These are phyloP conservation scores for Dasyprocta punctata DNA, from an alignment of 2,113 vertebrate genomes.

Conservation along the genomic window DNA sequence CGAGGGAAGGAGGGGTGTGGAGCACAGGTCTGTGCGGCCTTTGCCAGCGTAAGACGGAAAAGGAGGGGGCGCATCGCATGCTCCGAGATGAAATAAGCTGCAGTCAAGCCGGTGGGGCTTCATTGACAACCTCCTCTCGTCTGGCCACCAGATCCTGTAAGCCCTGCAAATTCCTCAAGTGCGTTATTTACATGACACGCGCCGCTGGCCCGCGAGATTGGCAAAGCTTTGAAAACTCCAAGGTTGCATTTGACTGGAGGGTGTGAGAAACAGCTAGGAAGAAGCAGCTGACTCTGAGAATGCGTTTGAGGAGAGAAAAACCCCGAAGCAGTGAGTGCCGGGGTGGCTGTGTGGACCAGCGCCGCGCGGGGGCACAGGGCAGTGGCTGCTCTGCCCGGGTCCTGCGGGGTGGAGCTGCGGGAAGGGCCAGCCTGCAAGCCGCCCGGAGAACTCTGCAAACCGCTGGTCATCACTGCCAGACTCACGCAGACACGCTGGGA, in stretches of 20 bases:
- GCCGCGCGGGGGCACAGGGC: background rate
- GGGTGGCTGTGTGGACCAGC: background rate
- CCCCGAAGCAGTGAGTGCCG: background rate
- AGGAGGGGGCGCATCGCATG: background rate
- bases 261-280: background rate
- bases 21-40: background rate
- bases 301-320: background rate
- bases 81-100: background rate
- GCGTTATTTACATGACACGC: background rate
- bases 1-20: background rate
- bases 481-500: background rate
- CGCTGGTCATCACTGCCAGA: background rate
- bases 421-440: background rate
- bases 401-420: fast-evolving
- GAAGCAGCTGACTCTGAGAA: background rate
- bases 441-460: background rate
- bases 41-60: background rate
- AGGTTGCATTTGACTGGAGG: background rate
- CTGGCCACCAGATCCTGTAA: background rate
- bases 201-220: background rate
- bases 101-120: background rate
- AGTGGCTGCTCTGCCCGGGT: too few species aligned
- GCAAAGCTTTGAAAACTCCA: background rate
- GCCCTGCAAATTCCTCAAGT: background rate
- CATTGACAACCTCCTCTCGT: background rate